Evolutionary conservation across 2,113 vertebrate species (phyloP).

Genomic region (Sigmodon hispidus): DNA sequence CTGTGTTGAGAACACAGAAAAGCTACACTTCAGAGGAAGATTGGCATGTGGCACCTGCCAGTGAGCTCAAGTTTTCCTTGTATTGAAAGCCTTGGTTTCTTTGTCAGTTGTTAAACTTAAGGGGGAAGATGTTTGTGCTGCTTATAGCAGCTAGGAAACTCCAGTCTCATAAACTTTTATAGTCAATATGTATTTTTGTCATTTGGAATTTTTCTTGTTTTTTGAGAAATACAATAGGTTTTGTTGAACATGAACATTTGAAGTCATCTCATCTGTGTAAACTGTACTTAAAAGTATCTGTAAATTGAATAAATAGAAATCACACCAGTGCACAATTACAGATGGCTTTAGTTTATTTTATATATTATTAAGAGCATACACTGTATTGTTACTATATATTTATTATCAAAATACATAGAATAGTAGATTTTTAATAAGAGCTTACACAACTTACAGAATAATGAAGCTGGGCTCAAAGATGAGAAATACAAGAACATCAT

Average conservation of each 20-base stretch:
- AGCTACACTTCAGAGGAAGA: background rate
- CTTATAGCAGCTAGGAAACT: background rate
- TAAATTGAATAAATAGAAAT: background rate
- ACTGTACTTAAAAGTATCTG: background rate
- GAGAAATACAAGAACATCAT: background rate
- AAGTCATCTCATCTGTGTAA: background rate
- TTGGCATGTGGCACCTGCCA: background rate
- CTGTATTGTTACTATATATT: background rate
- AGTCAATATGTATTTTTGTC: background rate
- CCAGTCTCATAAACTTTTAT: background rate
- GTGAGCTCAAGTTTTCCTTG: background rate
- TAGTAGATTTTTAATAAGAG: background rate
- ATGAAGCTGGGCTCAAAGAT: background rate
- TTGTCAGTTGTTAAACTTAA: background rate
- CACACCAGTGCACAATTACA: background rate
- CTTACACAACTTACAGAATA: background rate
- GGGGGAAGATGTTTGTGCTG: background rate
- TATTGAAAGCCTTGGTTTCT: background rate
- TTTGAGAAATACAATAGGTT: background rate
- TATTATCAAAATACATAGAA: background rate
- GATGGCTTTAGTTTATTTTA: background rate
- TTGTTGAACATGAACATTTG: background rate
- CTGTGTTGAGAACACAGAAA: background rate
- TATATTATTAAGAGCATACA: background rate
- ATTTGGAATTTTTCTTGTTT: background rate